Percentiles rank a stretch among this genome's conserved stretches.
phyloP scores from a whole-genome alignment of 2,888 invertebrate genomes.

The Ormia ochracea region DNA sequence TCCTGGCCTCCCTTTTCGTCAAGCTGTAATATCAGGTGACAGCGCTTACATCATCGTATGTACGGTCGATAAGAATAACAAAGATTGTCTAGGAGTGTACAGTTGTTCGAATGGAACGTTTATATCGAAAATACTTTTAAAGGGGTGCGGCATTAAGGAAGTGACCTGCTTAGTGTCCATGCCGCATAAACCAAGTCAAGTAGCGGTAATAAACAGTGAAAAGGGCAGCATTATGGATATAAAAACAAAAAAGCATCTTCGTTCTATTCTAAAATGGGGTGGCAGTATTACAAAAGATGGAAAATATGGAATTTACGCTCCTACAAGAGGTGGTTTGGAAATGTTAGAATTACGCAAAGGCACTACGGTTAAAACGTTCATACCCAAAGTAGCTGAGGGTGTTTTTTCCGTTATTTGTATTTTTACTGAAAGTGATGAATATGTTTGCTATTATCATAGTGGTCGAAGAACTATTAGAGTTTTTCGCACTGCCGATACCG shows the following conservation, averaged over 20 bases:
- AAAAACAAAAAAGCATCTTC: slow-evolving; percentile 89
- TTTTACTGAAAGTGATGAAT: slow-evolving; percentile 95
- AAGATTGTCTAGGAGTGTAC: slow-evolving; percentile 89
- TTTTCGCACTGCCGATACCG: slow-evolving; percentile 92
- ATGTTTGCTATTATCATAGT: slow-evolving; percentile 97
- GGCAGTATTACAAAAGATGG: slow-evolving; percentile 92
- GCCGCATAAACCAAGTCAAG: slow-evolving; percentile 89
- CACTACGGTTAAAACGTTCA: slow-evolving; percentile 90
- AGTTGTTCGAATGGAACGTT: slow-evolving; percentile 87
- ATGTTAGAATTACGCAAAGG: slow-evolving; percentile 94
- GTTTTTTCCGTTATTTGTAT: slow-evolving; percentile 96
- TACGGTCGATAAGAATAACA: slow-evolving; percentile 88
- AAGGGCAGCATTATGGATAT: slow-evolving; percentile 94
- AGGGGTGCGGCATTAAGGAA: slow-evolving; percentile 81
- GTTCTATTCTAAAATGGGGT: slow-evolving; percentile 94
- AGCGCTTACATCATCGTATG: slow-evolving; percentile 86
- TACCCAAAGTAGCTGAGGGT: slow-evolving; percentile 96
- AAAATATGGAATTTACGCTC: slow-evolving; percentile 94
- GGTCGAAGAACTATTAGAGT: slow-evolving; percentile 95
- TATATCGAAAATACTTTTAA: slow-evolving; percentile 78
- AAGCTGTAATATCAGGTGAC: slow-evolving; percentile 89
- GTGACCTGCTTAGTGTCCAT: slow-evolving; percentile 86
- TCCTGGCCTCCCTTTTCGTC: slow-evolving; percentile 84
- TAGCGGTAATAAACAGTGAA: slow-evolving; percentile 92
- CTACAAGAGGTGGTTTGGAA: slow-evolving; percentile 92